phyloP scores from a whole-genome alignment of 2,888 invertebrate species.

The Hybos culiciformis region DNA sequence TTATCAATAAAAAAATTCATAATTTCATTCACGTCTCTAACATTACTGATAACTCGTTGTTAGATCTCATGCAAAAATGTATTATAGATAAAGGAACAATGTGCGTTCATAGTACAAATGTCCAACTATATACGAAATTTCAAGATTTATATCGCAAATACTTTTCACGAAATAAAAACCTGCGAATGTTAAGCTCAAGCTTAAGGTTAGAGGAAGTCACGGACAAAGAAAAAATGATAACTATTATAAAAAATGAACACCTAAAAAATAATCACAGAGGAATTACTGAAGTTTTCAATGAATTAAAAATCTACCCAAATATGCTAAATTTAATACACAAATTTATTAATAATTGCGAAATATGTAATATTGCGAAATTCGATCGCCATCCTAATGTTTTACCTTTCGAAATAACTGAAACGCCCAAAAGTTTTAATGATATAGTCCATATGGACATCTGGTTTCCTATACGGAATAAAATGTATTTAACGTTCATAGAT shows the following conservation, averaged over 20 bases:
- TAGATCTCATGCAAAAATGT: conserved; percentile 1
- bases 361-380: conserved; percentile 6
- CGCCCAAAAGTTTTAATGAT: conserved; percentile 1
- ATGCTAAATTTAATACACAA: conserved; percentile 6
- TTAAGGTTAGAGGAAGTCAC: conserved; percentile 2
- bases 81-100: conserved; percentile 10
- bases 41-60: neutral
- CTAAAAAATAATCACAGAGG: conserved; percentile 8
- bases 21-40: conserved; percentile 2
- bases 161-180: conserved; percentile 2
- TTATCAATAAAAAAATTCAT: conserved; percentile 8
- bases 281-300: conserved; percentile 5
- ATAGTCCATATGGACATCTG: conserved; percentile 8
- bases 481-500: conserved; percentile 7
- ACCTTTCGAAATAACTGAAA: neutral
- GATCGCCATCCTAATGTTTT: neutral
- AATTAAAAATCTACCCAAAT: conserved; percentile 8
- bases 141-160: conserved; percentile 10
- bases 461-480: conserved; percentile 4
- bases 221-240: conserved; percentile 5
- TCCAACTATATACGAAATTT: conserved; percentile 3
- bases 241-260: conserved; percentile 5
- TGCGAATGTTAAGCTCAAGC: neutral
- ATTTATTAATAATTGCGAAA: conserved; percentile 8
- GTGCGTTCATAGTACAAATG: conserved; percentile 9